Percentiles rank a stretch among this genome's conserved stretches.
phyloP scores from a whole-genome alignment of 2,888 invertebrate species.

The Drosophila barbarae region DNA sequence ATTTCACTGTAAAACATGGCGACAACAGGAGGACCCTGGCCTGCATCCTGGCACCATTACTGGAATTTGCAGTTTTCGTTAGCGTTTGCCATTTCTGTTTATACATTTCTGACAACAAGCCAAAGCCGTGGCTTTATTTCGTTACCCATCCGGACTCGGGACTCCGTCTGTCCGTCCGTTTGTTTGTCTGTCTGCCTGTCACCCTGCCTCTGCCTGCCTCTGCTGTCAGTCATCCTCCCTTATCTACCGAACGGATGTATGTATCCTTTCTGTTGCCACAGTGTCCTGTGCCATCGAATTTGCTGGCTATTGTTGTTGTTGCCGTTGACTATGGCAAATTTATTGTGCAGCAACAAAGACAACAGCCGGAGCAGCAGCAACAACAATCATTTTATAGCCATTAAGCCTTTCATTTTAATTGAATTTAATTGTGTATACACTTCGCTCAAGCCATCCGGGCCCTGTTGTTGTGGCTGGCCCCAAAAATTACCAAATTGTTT shows the following conservation, averaged over 20 bases:
- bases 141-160: constrained; percentile 12
- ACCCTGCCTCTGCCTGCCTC: constrained; percentile 9
- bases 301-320: constrained; percentile 15
- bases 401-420: constrained; percentile 69
- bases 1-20: constrained; percentile 32
- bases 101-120: constrained; percentile 42
- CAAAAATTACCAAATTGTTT: constrained; percentile 40
- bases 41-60: constrained; percentile 20
- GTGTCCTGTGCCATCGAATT: constrained; percentile 21
- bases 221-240: constrained; percentile 24
- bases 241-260: background rate
- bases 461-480: constrained; percentile 34
- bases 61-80: constrained; percentile 52
- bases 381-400: constrained; percentile 58
- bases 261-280: constrained; percentile 17
- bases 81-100: constrained; percentile 41
- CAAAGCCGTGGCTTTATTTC: constrained; percentile 37
- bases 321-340: constrained; percentile 48
- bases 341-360: constrained; percentile 45
- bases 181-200: constrained; percentile 7
- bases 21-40: constrained; percentile 1
- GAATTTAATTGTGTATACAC: constrained; percentile 70
- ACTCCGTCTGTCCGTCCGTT: constrained; percentile 5
- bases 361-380: constrained; percentile 17
- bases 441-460: constrained; percentile 38